Evolutionary conservation across 2,797 vertebrate species (phyloP).

Genomic region (Macropus fuliginosus): DNA sequence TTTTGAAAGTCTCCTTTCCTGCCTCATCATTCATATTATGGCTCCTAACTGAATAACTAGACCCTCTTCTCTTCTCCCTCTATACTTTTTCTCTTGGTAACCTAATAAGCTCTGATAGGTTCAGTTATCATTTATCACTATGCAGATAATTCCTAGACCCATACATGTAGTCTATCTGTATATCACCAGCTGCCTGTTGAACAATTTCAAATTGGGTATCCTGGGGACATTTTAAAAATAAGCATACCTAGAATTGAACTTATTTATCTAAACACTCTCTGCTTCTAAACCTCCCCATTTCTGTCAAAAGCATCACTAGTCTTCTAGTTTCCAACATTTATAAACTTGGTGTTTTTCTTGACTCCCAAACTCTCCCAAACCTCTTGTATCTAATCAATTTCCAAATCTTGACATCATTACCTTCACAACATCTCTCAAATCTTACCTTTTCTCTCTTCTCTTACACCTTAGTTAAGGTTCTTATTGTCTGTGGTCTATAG

Average conservation of each 20-base stretch:
- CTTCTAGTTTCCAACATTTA: background rate
- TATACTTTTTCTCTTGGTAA: background rate
- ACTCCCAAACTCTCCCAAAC: background rate
- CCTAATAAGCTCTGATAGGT: background rate
- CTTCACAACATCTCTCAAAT: background rate
- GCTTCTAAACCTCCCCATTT: background rate
- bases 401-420: background rate
- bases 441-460: background rate
- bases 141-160: too few relatives aligned
- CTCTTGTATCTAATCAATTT: background rate
- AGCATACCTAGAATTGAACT: background rate
- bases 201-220: too few relatives aligned
- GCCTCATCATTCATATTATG: background rate
- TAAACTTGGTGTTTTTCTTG: background rate
- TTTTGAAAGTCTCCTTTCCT: background rate
- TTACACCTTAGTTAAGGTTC: background rate
- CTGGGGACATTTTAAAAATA: background rate
- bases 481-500: background rate
- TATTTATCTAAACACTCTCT: background rate
- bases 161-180: too few relatives aligned
- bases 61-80: background rate
- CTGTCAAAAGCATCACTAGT: background rate
- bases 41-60: background rate
- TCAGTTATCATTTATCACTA: too few relatives aligned
- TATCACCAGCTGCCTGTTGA: too few relatives aligned